Evolutionary conservation across 2,888 invertebrate genomes (phyloP), one percentile per base, ranked within the genome.

Genomic region (Ophion obscuratus): DNA sequence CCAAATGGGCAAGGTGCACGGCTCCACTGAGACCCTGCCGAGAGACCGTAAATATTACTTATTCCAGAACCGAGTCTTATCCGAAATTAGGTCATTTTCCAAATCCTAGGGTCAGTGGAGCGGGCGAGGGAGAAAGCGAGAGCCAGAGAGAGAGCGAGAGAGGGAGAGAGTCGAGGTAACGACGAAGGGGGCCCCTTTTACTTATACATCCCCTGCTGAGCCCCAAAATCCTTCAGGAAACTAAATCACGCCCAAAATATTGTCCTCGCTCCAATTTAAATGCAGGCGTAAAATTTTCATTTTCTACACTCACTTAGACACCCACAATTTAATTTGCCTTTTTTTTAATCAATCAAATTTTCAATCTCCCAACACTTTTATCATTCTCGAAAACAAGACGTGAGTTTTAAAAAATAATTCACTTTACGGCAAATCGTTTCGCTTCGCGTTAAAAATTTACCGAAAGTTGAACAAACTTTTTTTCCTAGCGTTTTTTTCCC

Each of bases 11-110:
- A 53, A 80, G 61, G 31, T 75, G 68, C 17, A 53, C 11, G 71
- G 73, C 70, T 59, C 68, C 76, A 44, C 67, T 47, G 57, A 62
- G 80, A 20, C 80, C 86, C 83, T 47, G 66, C 61, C n/a, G 86
- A 80, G 86, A 57, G 73, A 83, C 74, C 44, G 77, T 86, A 86
- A 86, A 86, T 86, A 83, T 81, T 47, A 68, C 77, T 40, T 57
- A 57, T 40, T 64, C 24, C 62, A 75, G 57, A 66, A 80, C 53
- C 20, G 40, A 73, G 83, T 79, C 78, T 87, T 73, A 84, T 87
- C 81, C 84, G 71, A 86, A 87, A 87, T 86, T 86, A 61, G 87
- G 87, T 87, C 87, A 87, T 76, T 87, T 81, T 62, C 44, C 44
- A 61, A 36, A 53, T 64, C 77, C 73, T 77, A 17, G 57, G 76